Conservation (phyloP, 2,113 vertebrate species). For the Raja brachyura region DNA sequence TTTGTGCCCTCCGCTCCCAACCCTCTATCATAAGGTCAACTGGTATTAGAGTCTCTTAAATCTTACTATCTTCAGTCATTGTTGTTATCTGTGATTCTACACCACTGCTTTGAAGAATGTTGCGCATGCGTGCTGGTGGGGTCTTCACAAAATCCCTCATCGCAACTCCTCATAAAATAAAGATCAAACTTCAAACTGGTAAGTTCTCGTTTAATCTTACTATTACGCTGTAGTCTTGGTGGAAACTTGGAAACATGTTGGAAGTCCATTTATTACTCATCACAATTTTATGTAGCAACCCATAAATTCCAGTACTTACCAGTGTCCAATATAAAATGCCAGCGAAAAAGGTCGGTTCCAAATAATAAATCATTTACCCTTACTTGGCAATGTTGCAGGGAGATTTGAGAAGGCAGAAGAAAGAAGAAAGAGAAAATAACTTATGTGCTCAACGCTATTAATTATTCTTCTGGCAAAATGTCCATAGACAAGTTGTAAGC, state of each 20-base stretch:
- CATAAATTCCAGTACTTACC: neutral
- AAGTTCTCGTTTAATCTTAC: too few species aligned
- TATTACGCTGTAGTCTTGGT: neutral
- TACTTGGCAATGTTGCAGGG: neutral
- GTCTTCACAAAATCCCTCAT: too few species aligned
- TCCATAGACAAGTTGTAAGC: neutral
- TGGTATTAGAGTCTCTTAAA: too few species aligned
- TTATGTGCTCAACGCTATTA: neutral
- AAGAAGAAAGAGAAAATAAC: neutral
- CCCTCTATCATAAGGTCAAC: too few species aligned
- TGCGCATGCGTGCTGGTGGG: too few species aligned
- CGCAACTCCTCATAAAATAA: too few species aligned
- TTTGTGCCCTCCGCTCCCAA: too few species aligned
- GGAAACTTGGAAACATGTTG: neutral
- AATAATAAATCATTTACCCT: neutral
- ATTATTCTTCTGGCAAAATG: slow-evolving; percentile 5
- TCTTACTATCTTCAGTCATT: too few species aligned
- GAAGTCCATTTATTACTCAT: neutral
- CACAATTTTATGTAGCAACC: neutral
- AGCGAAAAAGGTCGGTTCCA: neutral
- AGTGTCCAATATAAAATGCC: neutral
- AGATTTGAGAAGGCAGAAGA: neutral
- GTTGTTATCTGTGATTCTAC: too few species aligned
- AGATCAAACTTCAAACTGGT: too few species aligned
- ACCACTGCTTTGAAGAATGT: too few species aligned